Evolutionary conservation across 2,113 vertebrate species (phyloP), one percentile per base, ranked within the genome.

Genomic region (Pyrgilauda ruficollis): DNA sequence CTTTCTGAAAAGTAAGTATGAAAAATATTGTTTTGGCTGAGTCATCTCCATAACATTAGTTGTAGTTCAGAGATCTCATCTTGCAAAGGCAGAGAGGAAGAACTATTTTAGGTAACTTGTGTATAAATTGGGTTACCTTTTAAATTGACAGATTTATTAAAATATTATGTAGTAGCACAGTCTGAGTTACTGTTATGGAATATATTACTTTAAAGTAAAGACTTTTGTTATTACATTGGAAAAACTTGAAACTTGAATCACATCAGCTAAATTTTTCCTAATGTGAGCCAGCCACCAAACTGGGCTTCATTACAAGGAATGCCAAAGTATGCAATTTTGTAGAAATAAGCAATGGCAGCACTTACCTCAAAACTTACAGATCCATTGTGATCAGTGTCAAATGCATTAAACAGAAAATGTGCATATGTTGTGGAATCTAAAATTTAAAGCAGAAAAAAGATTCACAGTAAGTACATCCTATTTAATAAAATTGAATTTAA

Each of bases 351-450:
- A 78, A 85, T 6, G 35, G 15, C 7, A 55, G 61, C 37, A 62
- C 99, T 98, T 97, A 99, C 99, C 99, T 99, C 99, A 96, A 99
- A 99, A 98, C 99, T 99, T 97, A 99, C 98, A 96, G 99, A 98
- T 97, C 99, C 99, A 39, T 99, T 99, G 97, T 99, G 99, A 97
- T 99, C 99, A 15, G 99, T 99, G 97, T 99, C 99, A 49, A 99
- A 99, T 19, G 99, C 99, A 61, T 99, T 99, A 98, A 99, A 99
- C 89, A 99, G 98, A 98, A 99, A 99, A 91, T 99, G 99, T 87
- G 99, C 99, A 19, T 99, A 99, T 24, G 98, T 99, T 28, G 99
- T 99, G 22, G 99, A 99, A 97, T 99, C 99, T 99, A 94, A 47
- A 97, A 98, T 89, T 89, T 73, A 96, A 97, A 96, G 72, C 26